These are phyloP conservation scores for Myripristis jacobus DNA, from an alignment of 2,797 vertebrate genomes.

Conservation along the genomic window DNA sequence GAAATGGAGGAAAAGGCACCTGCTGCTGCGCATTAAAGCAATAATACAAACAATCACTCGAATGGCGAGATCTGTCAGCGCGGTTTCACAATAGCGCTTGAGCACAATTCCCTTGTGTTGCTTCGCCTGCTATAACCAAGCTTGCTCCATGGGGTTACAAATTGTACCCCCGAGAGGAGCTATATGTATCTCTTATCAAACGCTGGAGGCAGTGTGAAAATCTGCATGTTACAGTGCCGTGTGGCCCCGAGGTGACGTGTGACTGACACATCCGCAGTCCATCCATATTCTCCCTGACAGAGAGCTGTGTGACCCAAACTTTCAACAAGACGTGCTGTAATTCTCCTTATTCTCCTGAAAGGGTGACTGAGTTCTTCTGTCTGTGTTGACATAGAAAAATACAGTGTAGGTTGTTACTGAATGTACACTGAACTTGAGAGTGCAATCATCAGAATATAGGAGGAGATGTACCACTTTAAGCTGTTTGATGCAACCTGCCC, in stretches of 20 bases:
- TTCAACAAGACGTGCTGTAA: background rate
- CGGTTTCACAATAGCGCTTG: slow-evolving; percentile 37
- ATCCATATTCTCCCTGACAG: slow-evolving; percentile 16
- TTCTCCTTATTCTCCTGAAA: background rate
- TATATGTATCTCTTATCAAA: slow-evolving; percentile 52
- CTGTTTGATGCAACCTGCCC: background rate
- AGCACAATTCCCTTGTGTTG: slow-evolving; percentile 55
- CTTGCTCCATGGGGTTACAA: slow-evolving; percentile 43
- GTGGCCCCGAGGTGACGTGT: slow-evolving; percentile 56
- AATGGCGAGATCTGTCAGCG: slow-evolving; percentile 50
- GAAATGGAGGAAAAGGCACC: slow-evolving; percentile 69
- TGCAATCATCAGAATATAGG: background rate
- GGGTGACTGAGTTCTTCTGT: background rate
- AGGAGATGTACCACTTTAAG: background rate
- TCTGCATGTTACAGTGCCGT: slow-evolving; percentile 45
- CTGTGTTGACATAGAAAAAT: background rate
- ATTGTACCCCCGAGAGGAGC: slow-evolving; percentile 54
- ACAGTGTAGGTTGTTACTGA: background rate
- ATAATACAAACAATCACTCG: slow-evolving; percentile 63
- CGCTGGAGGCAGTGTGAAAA: slow-evolving; percentile 58
- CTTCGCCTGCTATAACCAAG: slow-evolving; percentile 30
- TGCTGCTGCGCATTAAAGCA: slow-evolving; percentile 72
- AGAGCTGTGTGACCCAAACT: background rate
- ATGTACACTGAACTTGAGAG: background rate
- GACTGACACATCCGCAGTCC: slow-evolving; percentile 50